Evolutionary conservation across 2,113 vertebrate genomes (phyloP).

Genomic region (Orthonyx spaldingii): DNA sequence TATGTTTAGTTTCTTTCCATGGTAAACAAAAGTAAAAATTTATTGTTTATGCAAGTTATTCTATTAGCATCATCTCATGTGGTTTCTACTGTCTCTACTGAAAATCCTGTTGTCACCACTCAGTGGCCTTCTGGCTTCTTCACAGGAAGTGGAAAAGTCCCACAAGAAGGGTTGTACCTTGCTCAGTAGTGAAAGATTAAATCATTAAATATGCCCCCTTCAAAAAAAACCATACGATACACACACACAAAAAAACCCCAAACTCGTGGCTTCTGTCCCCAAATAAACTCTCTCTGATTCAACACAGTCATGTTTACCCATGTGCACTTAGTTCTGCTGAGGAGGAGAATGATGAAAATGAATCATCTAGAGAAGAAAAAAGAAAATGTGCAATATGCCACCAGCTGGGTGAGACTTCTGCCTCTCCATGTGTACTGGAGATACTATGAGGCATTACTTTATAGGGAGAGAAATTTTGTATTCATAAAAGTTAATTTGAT

Average conservation of each 20-base stretch:
- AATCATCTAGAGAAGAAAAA: background rate
- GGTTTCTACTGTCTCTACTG: background rate
- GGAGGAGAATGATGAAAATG: background rate
- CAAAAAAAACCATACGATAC: background rate
- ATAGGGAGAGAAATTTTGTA: background rate
- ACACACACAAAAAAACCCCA: background rate
- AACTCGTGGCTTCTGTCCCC: background rate
- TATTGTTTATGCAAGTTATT: background rate
- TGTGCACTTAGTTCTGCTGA: background rate
- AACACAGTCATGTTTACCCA: background rate
- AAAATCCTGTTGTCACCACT: background rate
- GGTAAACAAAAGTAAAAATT: background rate
- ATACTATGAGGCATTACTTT: background rate
- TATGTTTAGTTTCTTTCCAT: background rate
- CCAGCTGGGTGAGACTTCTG: background rate
- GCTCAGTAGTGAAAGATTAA: background rate
- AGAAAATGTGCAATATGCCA: background rate
- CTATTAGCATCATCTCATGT: background rate
- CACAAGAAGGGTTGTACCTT: background rate
- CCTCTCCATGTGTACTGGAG: background rate
- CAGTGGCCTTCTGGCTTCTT: background rate
- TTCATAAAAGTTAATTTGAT: background rate
- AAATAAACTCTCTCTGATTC: background rate
- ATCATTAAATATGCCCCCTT: background rate
- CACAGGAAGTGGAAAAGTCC: background rate